Base-by-base conservation (phyloP, 2,888 invertebrate genomes). In the Pharmacophagus antenor region DNA sequence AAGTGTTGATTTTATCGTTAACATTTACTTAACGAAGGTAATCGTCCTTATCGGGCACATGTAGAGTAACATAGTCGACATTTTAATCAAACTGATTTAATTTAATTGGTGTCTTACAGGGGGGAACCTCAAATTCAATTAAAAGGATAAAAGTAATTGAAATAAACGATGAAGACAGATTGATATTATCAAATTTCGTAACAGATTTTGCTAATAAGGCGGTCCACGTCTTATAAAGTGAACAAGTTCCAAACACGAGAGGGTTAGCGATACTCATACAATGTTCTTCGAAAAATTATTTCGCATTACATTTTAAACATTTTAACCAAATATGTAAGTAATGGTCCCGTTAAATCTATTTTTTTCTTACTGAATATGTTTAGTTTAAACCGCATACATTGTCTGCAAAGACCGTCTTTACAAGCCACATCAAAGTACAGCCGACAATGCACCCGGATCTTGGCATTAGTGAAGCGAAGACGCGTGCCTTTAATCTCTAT, bases 401-500 rank as follows among this genome's bases (percentile, higher is more conserved):
- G 79, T 84, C 78, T 77, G 71, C 69, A 69, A 65, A 67, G 69
- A 63, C 23, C 72, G 85, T 83, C 86, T 85, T 85, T 88, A 80
- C 71, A 87, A 85, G 87, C 86, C 88, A 82, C 85, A 84, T 88
- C 86, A 88, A 86, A 88, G 73, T 50, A 31, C 42, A 18, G 37
- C 85, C 86, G 86, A 85, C 86, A 85, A 82, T 82, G 64, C 71
- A 65, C 75, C 74, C 77, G 76, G 76, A 79, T 76, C 72, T 74
- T 64, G 63, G 68, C 71, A 64, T 71, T 71, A 74, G 65, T 68
- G 73, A 69, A 72, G 76, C 77, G 76, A 76, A 82, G 82, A 79
- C 89, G 87, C 89, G 89, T 90, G 89, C 85, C 84, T 76, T 72
- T 88, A 88, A 88, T 88, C 87, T 83, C 87, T 83, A 87, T 88